Percentiles rank a stretch among this genome's conserved stretches.
Conservation (phyloP, 2,888 invertebrate species). For the Chrysolina haemoptera region DNA sequence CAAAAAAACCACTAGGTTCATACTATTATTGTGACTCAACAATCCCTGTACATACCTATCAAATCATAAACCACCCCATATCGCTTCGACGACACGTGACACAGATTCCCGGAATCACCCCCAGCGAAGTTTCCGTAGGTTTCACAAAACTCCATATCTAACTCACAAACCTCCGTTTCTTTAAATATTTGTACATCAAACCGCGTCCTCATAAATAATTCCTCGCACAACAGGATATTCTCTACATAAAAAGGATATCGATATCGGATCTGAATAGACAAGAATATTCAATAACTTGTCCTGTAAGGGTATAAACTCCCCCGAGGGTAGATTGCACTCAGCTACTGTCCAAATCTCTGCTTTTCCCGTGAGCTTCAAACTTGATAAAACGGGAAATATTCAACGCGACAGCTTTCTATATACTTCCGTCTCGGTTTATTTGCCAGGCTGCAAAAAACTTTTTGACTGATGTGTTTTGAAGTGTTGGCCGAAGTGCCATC, state of each 20-base stretch:
- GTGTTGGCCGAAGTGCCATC: constrained; percentile 63
- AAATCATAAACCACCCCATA: neutral
- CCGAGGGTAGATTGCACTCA: constrained; percentile 63
- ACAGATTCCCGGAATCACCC: neutral
- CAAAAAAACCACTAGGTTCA: too few relatives aligned
- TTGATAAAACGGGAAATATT: constrained; percentile 65
- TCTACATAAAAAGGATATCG: constrained; percentile 60
- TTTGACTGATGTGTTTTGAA: constrained; percentile 68
- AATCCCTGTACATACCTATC: neutral
- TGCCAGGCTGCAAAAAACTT: constrained; percentile 49
- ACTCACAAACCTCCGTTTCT: constrained; percentile 5
- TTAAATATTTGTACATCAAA: constrained; percentile 50
- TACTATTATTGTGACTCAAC: too few relatives aligned
- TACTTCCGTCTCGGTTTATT: constrained; percentile 33
- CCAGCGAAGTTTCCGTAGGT: neutral
- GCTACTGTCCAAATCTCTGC: constrained; percentile 67
- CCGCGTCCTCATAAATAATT: constrained; percentile 60
- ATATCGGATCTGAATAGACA: constrained; percentile 62
- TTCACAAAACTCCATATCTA: constrained; percentile 1
- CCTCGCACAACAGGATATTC: constrained; percentile 58
- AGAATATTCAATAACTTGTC: constrained; percentile 65
- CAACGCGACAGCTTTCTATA: constrained; percentile 60
- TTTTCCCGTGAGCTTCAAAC: constrained; percentile 64
- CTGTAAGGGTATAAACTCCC: constrained; percentile 62
- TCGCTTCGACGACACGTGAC: neutral